Base-by-base conservation (phyloP, 1,140 invertebrate genomes). In the Drosophila albomicans region DNA sequence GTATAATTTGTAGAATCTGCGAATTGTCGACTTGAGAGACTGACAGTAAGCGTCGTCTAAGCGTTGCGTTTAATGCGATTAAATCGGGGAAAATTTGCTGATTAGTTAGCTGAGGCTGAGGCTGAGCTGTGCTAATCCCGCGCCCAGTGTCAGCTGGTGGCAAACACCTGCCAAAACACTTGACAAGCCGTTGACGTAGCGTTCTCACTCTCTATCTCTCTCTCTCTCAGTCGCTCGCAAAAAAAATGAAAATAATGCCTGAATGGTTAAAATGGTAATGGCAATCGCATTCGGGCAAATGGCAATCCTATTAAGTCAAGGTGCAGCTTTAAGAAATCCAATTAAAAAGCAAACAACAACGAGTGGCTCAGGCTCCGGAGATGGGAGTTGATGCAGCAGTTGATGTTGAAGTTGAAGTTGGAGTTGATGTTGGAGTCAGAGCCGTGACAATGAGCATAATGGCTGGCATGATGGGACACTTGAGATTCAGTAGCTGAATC, bases 261-360 rank as follows among this genome's bases (percentile, higher is more conserved):
- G 43, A 11, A 45, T 13, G 11, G 20, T 46, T 6, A 16, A 5
- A 52, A 38, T 49, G 8, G 16, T 45, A 75, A 79, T 73, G 48
- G 56, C 56, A 73, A 82, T 86, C 66, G 70, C 75, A 85, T 75
- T 86, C 51, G 46, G 45, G 68, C 56, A 72, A 87, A 85, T 81
- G 82, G 75, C 82, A 85, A 85, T 75, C 78, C 78, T 79, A 78
- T 88, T 89, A 72, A 70, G 74, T 75, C 69, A 84, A 86, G 82
- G 58, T 59, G 82, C 79, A 78, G 84, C 85, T 89, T 88, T 89
- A 88, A 88, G 85, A 80, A 88, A 88, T 88, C 84, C 84, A 88
- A 88, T 88, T 88, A 87, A 87, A 81, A 70, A 38, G 48, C 45
- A 46, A 48, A 76, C 35, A 54, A 65, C 58, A 67, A 64, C 38